phyloP scores from a whole-genome alignment of 2,888 invertebrate genomes.

The Melipona beecheii region DNA sequence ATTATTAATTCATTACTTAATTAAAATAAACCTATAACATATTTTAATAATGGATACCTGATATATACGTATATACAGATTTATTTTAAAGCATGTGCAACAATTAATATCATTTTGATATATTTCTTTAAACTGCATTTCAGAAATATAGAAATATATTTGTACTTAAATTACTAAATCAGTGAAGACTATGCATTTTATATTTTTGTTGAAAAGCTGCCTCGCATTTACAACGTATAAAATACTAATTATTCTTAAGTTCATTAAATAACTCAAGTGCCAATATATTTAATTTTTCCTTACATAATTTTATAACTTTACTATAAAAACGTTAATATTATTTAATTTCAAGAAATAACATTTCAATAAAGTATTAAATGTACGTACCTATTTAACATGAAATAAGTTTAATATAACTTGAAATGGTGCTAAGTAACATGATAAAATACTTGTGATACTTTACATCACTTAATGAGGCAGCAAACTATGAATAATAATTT shows the following conservation, averaged over 20 bases:
- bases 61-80: slow-evolving; percentile 1
- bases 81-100: slow-evolving; percentile 31
- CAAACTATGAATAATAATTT: slow-evolving; percentile 48
- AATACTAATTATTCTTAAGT: slow-evolving; percentile 60
- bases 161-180: slow-evolving; percentile 71
- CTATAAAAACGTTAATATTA: slow-evolving; percentile 22
- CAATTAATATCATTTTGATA: slow-evolving; percentile 25
- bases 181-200: slow-evolving; percentile 48
- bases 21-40: slow-evolving; percentile 19
- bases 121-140: slow-evolving; percentile 26
- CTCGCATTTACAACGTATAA: slow-evolving; percentile 60
- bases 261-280: slow-evolving; percentile 67
- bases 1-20: slow-evolving; percentile 23
- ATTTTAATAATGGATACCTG: slow-evolving; percentile 30
- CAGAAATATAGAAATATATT: slow-evolving; percentile 47
- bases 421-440: slow-evolving; percentile 72
- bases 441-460: slow-evolving; percentile 68
- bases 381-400: slow-evolving; percentile 23
- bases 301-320: slow-evolving; percentile 27
- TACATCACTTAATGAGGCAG: slow-evolving; percentile 61
- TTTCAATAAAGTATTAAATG: slow-evolving; percentile 24
- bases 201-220: slow-evolving; percentile 67
- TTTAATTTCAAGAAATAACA: slow-evolving; percentile 30
- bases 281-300: slow-evolving; percentile 63
- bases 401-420: slow-evolving; percentile 46